Percentiles rank a stretch among this genome's conserved stretches.
These are phyloP conservation scores for Ochotona curzoniae DNA, from an alignment of 2,113 vertebrate genomes.

Conservation along the genomic window DNA sequence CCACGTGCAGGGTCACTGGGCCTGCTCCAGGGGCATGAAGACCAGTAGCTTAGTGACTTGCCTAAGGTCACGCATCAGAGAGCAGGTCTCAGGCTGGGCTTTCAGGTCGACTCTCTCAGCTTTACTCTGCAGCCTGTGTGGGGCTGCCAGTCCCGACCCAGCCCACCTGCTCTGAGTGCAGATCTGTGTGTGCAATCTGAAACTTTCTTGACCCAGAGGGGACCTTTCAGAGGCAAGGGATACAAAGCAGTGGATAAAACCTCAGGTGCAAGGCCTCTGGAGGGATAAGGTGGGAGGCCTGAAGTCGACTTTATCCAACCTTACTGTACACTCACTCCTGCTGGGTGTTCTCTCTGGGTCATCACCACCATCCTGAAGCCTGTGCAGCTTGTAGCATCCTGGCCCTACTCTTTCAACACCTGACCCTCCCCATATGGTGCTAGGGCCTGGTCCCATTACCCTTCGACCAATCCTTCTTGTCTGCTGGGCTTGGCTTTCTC, in stretches of 20 bases:
- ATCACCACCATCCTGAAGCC: not conserved
- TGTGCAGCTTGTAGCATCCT: not conserved
- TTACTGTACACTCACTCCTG: not conserved
- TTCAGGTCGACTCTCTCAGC: not conserved
- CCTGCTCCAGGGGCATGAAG: not conserved
- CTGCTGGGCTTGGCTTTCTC: not conserved
- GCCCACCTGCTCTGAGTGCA: not conserved
- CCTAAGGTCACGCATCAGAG: not conserved
- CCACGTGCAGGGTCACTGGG: not conserved
- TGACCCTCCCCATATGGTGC: fast-evolving
- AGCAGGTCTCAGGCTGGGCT: not conserved
- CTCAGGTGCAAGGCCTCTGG: not conserved
- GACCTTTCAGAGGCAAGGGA: constrained; percentile 11
- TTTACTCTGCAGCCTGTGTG: not conserved
- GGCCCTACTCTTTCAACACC: not conserved
- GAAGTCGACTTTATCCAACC: not conserved
- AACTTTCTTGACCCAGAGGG: not conserved
- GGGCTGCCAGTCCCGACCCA: not conserved
- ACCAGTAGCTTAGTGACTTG: not conserved
- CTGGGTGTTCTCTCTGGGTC: not conserved
- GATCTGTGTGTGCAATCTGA: not conserved
- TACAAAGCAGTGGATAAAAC: not conserved
- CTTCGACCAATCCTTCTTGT: not conserved
- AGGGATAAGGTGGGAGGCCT: not conserved
- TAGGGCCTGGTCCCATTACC: not conserved